These are phyloP conservation scores for Melanchra persicariae DNA, from an alignment of 2,888 invertebrate species.

Conservation along the genomic window DNA sequence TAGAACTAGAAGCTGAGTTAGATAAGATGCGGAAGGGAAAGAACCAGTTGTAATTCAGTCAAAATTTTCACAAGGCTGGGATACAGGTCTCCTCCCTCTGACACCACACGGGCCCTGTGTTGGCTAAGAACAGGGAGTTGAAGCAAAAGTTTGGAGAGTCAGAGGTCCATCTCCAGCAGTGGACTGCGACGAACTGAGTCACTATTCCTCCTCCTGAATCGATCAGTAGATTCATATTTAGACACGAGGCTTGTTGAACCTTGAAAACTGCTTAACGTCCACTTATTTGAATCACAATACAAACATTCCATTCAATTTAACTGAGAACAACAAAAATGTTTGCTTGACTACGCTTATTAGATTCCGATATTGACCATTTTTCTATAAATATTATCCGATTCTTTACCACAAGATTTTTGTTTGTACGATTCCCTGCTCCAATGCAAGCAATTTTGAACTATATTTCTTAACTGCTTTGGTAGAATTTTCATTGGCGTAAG, in stretches of 20 bases:
- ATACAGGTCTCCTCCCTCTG: background rate
- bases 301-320: background rate
- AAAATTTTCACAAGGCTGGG: background rate
- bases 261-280: no score
- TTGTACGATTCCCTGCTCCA: slow-evolving; percentile 39
- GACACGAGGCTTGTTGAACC: no score
- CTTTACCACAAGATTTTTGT: slow-evolving; percentile 40
- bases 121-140: background rate
- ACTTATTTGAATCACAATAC: background rate
- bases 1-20: background rate
- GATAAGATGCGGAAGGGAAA: background rate
- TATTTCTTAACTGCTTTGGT: slow-evolving; percentile 8
- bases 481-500: slow-evolving; percentile 21
- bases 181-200: no score
- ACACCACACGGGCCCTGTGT: no score
- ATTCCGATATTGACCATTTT: slow-evolving; percentile 20
- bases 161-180: no score
- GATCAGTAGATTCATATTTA: no score
- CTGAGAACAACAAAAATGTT: background rate
- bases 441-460: slow-evolving; percentile 4
- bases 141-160: no score
- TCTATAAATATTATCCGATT: slow-evolving; percentile 25
- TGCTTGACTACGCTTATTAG: slow-evolving; percentile 1
- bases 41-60: no score
- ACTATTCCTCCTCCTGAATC: no score